phyloP scores from a whole-genome alignment of 2,113 vertebrate species.

The Callipepla californica region DNA sequence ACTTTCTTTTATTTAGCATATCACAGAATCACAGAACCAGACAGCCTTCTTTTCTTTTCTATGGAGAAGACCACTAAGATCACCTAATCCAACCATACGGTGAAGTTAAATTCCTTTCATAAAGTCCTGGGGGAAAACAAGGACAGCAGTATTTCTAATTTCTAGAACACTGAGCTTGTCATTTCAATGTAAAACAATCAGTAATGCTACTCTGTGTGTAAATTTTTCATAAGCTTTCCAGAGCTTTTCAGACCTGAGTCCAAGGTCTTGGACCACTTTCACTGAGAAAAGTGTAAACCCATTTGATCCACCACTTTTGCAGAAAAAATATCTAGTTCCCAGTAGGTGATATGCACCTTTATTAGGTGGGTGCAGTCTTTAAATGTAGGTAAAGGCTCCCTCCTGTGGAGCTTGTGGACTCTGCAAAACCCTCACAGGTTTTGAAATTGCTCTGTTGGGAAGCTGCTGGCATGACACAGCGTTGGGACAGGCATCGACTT shows the following conservation, averaged over 20 bases:
- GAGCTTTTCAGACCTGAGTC: neutral
- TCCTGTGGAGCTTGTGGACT: constrained; percentile 53
- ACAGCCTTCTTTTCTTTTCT: too few species aligned
- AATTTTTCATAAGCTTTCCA: neutral
- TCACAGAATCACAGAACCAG: too few species aligned
- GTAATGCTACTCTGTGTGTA: accelerated
- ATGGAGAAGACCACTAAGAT: too few species aligned
- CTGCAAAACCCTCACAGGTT: neutral
- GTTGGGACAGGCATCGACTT: neutral
- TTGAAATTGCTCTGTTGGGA: neutral
- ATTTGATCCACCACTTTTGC: neutral
- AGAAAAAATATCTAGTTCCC: neutral
- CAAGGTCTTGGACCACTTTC: neutral
- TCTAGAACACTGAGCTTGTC: neutral
- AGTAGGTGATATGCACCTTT: neutral
- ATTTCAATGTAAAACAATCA: neutral
- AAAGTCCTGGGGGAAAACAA: neutral
- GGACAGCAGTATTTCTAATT: neutral
- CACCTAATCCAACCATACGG: neutral
- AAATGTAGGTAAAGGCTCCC: constrained; percentile 55
- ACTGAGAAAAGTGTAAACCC: neutral
- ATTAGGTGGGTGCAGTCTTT: neutral
- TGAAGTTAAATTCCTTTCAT: neutral
- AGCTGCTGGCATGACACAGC: neutral
- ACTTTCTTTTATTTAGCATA: neutral